phyloP scores from a whole-genome alignment of 2,797 vertebrate genomes.

The Alcedo quadribrachys region DNA sequence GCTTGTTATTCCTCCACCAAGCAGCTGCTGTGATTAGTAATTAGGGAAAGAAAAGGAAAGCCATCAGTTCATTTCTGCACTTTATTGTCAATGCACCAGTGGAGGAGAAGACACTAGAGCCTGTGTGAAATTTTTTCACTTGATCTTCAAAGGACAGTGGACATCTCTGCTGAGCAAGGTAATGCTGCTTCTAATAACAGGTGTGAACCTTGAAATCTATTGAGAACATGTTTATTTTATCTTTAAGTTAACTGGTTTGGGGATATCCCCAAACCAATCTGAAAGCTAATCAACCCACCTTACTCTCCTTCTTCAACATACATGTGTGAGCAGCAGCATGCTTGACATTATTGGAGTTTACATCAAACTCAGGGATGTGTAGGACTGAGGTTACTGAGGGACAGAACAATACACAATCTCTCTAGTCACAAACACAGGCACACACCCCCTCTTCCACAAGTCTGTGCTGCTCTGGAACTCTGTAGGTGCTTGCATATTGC shows the following conservation, averaged over 20 bases:
- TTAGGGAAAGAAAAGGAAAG: conserved; percentile 23
- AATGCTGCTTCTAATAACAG: not conserved
- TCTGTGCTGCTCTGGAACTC: not conserved
- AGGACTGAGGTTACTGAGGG: not conserved
- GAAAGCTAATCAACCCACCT: not conserved
- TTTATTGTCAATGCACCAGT: not conserved
- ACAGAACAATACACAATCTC: not conserved
- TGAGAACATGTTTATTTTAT: not conserved
- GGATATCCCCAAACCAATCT: not conserved
- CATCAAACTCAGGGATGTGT: not conserved
- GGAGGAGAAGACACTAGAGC: not conserved
- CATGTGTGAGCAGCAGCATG: fast-evolving
- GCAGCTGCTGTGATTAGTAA: conserved; percentile 37
- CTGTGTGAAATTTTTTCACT: not conserved
- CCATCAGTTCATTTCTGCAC: not conserved
- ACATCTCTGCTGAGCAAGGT: not conserved
- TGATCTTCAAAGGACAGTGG: not conserved
- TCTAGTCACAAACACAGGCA: too few species aligned
- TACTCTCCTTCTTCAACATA: not conserved
- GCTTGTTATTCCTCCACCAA: not conserved
- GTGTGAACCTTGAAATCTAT: not conserved
- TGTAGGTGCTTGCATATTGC: not conserved
- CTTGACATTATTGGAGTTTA: not conserved
- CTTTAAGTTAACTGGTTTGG: not conserved
- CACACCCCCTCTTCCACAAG: not conserved